phyloP scores from a whole-genome alignment of 2,888 invertebrate species.

The Entomobrya multifasciata region DNA sequence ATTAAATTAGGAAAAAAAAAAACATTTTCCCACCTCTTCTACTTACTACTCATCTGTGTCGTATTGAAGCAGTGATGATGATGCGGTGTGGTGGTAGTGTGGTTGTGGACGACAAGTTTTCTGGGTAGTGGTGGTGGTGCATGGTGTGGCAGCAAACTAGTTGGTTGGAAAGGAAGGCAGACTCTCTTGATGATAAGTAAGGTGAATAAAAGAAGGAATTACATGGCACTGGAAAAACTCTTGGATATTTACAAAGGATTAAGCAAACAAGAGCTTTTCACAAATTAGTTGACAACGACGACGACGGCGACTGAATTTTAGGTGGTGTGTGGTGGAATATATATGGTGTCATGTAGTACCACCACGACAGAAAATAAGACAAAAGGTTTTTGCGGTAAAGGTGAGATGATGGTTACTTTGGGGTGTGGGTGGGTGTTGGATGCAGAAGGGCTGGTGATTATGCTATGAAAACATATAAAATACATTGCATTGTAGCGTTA shows the following conservation, averaged over 20 bases:
- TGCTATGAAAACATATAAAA: no score
- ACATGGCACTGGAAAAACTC: constrained; percentile 49
- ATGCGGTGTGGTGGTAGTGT: not conserved
- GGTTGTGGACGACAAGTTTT: constrained; percentile 5
- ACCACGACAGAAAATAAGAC: no score
- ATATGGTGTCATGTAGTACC: no score
- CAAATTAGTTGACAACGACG: constrained; percentile 46
- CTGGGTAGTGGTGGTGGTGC: not conserved
- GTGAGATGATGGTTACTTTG: no score
- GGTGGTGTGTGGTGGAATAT: no score
- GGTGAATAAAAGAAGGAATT: constrained; percentile 17
- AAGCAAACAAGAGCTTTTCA: constrained; percentile 64
- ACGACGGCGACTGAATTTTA: no score
- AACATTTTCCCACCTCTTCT: not conserved
- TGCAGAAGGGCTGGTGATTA: no score
- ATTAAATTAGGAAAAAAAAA: constrained; percentile 40
- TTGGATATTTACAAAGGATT: constrained; percentile 67
- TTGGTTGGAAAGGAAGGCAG: not conserved
- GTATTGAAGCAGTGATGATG: not conserved
- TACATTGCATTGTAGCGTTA: no score
- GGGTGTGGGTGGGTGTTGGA: no score
- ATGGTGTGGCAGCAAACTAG: not conserved
- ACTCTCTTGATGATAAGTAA: not conserved
- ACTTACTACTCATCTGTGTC: not conserved
- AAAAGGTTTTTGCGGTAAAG: no score